Conservation (phyloP, 2,888 invertebrate species). For the Eustalomyia histrio region DNA sequence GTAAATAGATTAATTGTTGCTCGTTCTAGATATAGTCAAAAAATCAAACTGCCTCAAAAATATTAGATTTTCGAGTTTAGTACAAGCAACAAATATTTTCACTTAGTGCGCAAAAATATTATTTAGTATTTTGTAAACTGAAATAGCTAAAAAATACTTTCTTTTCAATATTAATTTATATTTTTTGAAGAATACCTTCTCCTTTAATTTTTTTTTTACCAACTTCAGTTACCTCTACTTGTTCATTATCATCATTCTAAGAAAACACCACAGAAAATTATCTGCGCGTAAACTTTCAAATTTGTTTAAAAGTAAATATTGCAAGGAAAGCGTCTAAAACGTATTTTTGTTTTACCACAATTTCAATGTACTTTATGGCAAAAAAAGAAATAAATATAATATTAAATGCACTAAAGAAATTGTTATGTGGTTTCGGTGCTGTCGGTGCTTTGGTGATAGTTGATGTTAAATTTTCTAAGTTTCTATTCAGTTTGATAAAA, state of each 20-base stretch:
- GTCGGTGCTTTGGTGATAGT: not conserved
- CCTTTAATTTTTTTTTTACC: not conserved
- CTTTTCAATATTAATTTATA: too few species aligned
- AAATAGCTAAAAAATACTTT: too few species aligned
- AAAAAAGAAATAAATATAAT: conserved; percentile 1
- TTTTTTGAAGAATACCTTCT: not conserved
- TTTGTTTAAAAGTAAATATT: not conserved
- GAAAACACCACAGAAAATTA: conserved; percentile 7
- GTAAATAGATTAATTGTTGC: too few species aligned
- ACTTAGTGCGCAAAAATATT: too few species aligned
- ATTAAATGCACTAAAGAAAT: conserved; percentile 1
- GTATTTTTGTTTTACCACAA: not conserved
- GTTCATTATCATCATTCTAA: not conserved
- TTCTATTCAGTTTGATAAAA: conserved; percentile 1
- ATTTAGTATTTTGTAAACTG: too few species aligned
- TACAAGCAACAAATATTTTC: too few species aligned
- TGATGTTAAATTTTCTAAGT: not conserved
- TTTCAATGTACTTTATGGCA: not conserved
- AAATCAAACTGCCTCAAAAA: too few species aligned
- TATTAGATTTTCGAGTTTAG: too few species aligned
- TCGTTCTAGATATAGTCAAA: too few species aligned
- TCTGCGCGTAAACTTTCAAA: conserved; percentile 1
- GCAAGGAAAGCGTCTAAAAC: not conserved
- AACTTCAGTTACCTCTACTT: too few species aligned
- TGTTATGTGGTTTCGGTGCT: conserved; percentile 12